Conservation (phyloP, 2,888 invertebrate species). For the Melieria omissa region DNA sequence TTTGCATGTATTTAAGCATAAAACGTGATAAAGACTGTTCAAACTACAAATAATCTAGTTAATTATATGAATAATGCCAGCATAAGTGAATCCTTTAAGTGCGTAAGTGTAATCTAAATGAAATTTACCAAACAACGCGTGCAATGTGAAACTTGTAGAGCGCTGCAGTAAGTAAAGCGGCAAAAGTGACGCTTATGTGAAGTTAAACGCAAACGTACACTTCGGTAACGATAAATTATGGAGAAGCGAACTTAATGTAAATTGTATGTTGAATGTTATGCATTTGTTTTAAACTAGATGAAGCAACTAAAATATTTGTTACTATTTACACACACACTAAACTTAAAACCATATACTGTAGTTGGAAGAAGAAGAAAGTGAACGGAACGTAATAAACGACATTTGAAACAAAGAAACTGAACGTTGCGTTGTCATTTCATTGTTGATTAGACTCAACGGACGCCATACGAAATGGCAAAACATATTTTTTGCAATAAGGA, state of each 20-base stretch:
- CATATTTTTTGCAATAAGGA: no score
- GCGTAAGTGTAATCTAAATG: conserved; percentile 43
- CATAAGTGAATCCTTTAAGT: conserved; percentile 19
- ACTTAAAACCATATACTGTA: conserved; percentile 21
- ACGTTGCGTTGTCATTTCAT: no score
- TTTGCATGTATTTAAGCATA: conserved; percentile 25
- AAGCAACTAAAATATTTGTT: conserved; percentile 28
- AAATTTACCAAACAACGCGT: no score
- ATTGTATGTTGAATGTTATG: conserved; percentile 47
- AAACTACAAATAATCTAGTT: conserved; percentile 38
- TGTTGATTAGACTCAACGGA: no score
- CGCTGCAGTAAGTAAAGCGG: no score
- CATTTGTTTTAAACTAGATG: conserved; percentile 45
- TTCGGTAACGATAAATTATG: conserved; percentile 35
- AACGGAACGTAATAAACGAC: conserved; percentile 12
- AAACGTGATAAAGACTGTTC: conserved; percentile 62
- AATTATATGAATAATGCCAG: conserved; percentile 25
- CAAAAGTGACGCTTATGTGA: conserved; percentile 13
- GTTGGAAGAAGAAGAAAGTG: background rate
- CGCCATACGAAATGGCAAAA: no score
- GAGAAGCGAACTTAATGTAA: conserved; percentile 28
- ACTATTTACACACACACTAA: conserved; percentile 24
- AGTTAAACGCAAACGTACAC: no score
- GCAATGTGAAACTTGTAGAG: no score
- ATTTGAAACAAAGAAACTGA: no score